Conservation (phyloP, 2,797 vertebrate species). For the Lophius americanus region DNA sequence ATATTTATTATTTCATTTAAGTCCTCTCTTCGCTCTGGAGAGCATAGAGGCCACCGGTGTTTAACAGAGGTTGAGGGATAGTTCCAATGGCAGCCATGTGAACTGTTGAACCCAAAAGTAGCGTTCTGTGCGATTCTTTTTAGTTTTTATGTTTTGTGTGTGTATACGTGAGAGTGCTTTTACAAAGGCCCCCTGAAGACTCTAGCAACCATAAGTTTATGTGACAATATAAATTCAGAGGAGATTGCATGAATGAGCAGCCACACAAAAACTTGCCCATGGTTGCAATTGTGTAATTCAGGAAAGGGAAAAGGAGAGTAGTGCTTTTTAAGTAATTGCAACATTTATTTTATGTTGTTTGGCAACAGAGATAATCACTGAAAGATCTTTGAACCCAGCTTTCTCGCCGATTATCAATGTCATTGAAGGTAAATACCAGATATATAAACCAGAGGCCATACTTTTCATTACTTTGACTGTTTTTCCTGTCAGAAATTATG, state of each 20-base stretch:
- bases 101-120: conserved; percentile 74
- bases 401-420: conserved; percentile 13
- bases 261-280: conserved; percentile 49
- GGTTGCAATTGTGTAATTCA: conserved; percentile 55
- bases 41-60: conserved; percentile 66
- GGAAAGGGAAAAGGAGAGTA: conserved; percentile 51
- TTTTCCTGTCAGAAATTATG: conserved; percentile 10
- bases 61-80: conserved; percentile 66
- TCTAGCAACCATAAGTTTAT: conserved; percentile 65
- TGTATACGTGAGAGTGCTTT: conserved; percentile 34
- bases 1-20: conserved; percentile 86
- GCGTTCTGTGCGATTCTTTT: conserved; percentile 29
- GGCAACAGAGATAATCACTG: conserved; percentile 58
- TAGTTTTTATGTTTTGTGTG: conserved; percentile 22
- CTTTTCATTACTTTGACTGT: background rate
- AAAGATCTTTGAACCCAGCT: conserved; percentile 44
- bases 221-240: conserved; percentile 71
- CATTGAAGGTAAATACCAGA: conserved; percentile 24
- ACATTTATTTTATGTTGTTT: conserved; percentile 75
- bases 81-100: conserved; percentile 75
- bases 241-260: conserved; percentile 33
- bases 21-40: conserved; percentile 69
- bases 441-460: background rate
- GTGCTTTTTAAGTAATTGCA: conserved; percentile 68
- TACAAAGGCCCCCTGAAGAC: conserved; percentile 67